These are phyloP conservation scores for Paramacrobiotus metropolitanus DNA, from an alignment of 1,140 invertebrate species.

Conservation along the genomic window DNA sequence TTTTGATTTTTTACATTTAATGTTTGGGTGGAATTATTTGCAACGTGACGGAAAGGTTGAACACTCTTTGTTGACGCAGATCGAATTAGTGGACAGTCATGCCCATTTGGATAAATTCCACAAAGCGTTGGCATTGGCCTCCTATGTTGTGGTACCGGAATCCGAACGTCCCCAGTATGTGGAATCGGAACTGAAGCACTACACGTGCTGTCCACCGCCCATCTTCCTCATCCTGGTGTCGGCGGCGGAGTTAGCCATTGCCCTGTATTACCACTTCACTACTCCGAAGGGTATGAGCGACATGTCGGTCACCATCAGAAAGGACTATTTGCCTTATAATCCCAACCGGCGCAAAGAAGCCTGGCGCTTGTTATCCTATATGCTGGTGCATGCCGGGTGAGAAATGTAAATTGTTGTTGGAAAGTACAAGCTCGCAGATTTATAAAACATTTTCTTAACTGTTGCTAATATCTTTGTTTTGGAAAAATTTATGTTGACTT, in stretches of 20 bases:
- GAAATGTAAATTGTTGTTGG: not conserved
- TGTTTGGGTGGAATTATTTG: too few relatives aligned
- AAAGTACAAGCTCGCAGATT: not conserved
- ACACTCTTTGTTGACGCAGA: conserved; percentile 14
- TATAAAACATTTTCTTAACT: conserved; percentile 6
- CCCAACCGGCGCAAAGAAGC: conserved; percentile 43
- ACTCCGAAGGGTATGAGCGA: conserved; percentile 19
- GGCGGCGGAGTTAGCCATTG: conserved; percentile 12
- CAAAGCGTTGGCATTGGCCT: conserved; percentile 8
- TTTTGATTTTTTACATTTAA: too few relatives aligned
- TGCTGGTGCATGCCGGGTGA: conserved; percentile 6
- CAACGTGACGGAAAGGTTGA: too few relatives aligned
- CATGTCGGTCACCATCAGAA: conserved; percentile 1
- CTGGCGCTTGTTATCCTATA: not conserved
- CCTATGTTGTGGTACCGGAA: conserved; percentile 12
- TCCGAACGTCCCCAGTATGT: conserved; percentile 14
- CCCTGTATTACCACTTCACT: conserved; percentile 6
- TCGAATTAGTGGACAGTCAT: not conserved
- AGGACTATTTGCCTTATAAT: conserved; percentile 34
- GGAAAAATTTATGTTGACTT: too few relatives aligned
- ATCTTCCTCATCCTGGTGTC: conserved; percentile 46
- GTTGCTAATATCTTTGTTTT: too few relatives aligned
- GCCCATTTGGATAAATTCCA: conserved; percentile 10
- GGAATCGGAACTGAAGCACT: conserved; percentile 48
- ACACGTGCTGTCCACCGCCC: conserved; percentile 58